Evolutionary conservation across 2,888 invertebrate species (phyloP), one percentile per base, ranked within the genome.

Genomic region (Campoletis raptor): DNA sequence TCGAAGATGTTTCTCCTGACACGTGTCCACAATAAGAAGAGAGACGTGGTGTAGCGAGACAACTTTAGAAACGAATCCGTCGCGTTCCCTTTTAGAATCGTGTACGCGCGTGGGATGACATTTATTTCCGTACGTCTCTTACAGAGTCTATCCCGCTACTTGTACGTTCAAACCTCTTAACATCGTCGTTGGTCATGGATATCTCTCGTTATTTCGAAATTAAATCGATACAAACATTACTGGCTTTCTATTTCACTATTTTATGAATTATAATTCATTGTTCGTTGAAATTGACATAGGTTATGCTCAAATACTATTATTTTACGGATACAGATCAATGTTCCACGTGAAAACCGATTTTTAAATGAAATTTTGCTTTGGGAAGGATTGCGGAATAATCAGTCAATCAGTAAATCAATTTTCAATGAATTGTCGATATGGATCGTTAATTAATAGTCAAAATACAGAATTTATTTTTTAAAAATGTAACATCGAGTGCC

Each of bases 51-150:
- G 57, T n/a, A 88, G 78, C 76, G 81, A 73, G 78, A 93, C 93
- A 94, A 93, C 92, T 94, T 94, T 94, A 93, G 94, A 94, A 93
- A 92, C 91, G 91, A 93, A 91, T 84, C 69, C 91, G 92, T 90
- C 90, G 91, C 91, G 66, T 91, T 93, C 93, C 91, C 92, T 93
- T 92, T 93, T 92, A 93, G 93, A 92, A 87, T 91, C 90, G 91
- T 90, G 92, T 93, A 92, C 92, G 90, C 90, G 94, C 94, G 94
- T 94, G 94, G 94, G 94, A 94, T 93, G 94, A 92, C 76, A 91
- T 92, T 93, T 94, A 94, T 94, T 94, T 93, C 90, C 88, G 88
- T 89, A 83, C 86, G 74, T 70, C 70, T 69, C 77, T 67, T 73
- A 70, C 77, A 86, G 76, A 73, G 80, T 85, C 18, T 76, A 61